phyloP scores from a whole-genome alignment of 2,888 invertebrate species.

The Acleris holmiana region DNA sequence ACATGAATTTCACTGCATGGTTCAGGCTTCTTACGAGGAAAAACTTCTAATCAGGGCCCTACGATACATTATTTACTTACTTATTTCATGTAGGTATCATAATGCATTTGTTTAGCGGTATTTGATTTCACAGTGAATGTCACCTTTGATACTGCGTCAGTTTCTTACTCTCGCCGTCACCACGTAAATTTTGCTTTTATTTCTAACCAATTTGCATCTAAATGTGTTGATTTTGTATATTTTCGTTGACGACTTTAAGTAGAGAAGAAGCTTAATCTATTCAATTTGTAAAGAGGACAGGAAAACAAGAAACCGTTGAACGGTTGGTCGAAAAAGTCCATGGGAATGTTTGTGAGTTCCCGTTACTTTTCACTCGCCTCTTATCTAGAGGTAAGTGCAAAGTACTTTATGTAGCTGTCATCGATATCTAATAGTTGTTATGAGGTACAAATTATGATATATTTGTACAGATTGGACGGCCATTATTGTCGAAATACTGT shows the following conservation, averaged over 20 bases:
- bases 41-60: too few relatives aligned
- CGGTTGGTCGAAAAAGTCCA: slow-evolving; percentile 48
- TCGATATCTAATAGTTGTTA: slow-evolving; percentile 21
- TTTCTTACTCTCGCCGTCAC: neutral
- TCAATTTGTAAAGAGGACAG: slow-evolving; percentile 31
- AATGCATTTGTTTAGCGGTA: neutral
- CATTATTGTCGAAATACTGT: too few relatives aligned
- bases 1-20: too few relatives aligned
- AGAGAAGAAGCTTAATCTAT: slow-evolving; percentile 7
- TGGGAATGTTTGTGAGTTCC: slow-evolving; percentile 46
- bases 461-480: too few relatives aligned
- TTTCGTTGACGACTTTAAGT: too few relatives aligned
- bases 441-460: neutral
- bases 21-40: too few relatives aligned
- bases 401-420: slow-evolving; percentile 28
- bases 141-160: neutral
- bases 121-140: neutral
- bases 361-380: slow-evolving; percentile 48
- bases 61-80: too few relatives aligned
- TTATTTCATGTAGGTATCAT: too few relatives aligned
- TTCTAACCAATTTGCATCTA: neutral
- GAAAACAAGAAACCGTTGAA: slow-evolving; percentile 55
- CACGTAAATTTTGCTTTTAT: neutral
- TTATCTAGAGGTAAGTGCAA: slow-evolving; percentile 21
- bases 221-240: too few relatives aligned